These are phyloP conservation scores for Phaonia tiefii DNA, from an alignment of 2,888 invertebrate genomes.

Conservation along the genomic window DNA sequence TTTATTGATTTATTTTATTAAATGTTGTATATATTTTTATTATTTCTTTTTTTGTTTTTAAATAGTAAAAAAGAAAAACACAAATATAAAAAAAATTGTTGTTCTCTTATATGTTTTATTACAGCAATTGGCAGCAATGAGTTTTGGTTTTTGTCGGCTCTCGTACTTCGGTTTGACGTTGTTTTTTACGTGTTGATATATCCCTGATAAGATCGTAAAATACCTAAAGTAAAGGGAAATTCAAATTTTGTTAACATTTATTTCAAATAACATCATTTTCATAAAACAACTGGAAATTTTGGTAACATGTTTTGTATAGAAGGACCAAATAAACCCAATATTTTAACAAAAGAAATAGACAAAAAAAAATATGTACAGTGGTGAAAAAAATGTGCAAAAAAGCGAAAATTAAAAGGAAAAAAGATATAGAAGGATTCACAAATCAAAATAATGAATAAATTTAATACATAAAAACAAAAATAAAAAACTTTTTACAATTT, in stretches of 20 bases:
- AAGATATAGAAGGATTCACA: too few species aligned
- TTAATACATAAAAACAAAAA: too few species aligned
- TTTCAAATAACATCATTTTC: too few species aligned
- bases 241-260: too few species aligned
- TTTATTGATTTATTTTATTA: conserved; percentile 48
- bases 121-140: conserved; percentile 81
- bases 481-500: too few species aligned
- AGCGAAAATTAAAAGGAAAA: background rate
- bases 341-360: background rate
- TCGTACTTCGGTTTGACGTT: conserved; percentile 80
- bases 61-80: conserved; percentile 29
- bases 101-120: conserved; percentile 67
- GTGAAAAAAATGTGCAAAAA: background rate
- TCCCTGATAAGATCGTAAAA: conserved; percentile 81
- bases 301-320: background rate
- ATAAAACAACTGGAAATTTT: too few species aligned
- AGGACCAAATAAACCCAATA: conserved; percentile 29
- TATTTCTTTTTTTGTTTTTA: conserved; percentile 15
- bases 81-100: conserved; percentile 19
- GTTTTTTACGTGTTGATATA: conserved; percentile 81
- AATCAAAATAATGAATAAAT: too few species aligned
- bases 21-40: conserved; percentile 34
- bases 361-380: too few species aligned
- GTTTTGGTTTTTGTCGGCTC: conserved; percentile 80
- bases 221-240: conserved; percentile 76